Conservation (phyloP, 2,888 invertebrate species). For the Cheiracanthium punctorium region DNA sequence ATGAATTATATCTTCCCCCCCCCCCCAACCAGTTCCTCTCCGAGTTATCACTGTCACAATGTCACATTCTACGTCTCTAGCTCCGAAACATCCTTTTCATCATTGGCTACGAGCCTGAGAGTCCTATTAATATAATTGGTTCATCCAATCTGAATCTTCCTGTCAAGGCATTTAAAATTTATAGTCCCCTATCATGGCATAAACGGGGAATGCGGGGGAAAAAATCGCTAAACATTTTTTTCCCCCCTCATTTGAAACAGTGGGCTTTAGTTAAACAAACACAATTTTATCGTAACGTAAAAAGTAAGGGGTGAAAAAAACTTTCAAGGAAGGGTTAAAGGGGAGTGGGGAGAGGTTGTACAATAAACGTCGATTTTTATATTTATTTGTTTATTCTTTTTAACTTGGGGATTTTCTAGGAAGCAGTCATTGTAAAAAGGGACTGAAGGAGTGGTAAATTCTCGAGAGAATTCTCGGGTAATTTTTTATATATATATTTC, state of each 20-base stretch:
- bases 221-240: not conserved
- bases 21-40: not conserved
- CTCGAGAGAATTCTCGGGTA: conserved; percentile 54
- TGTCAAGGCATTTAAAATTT: conserved; percentile 59
- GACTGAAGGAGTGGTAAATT: conserved; percentile 58
- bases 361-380: conserved; percentile 62
- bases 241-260: conserved; percentile 53
- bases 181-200: conserved; percentile 41
- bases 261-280: conserved; percentile 63
- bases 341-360: no score
- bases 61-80: not conserved
- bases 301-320: conserved; percentile 41
- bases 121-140: conserved; percentile 44
- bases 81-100: conserved; percentile 4
- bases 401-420: conserved; percentile 51
- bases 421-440: conserved; percentile 38
- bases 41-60: not conserved
- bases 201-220: not conserved
- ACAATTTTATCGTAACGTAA: conserved; percentile 52
- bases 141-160: conserved; percentile 43
- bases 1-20: not conserved
- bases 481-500: conserved; percentile 33
- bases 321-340: not conserved
- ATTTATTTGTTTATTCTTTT: conserved; percentile 62
- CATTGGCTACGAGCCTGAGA: not conserved